Evolutionary conservation across 1,140 invertebrate genomes (phyloP), one percentile per base, ranked within the genome.

Genomic region (Pachypsylla venusta): DNA sequence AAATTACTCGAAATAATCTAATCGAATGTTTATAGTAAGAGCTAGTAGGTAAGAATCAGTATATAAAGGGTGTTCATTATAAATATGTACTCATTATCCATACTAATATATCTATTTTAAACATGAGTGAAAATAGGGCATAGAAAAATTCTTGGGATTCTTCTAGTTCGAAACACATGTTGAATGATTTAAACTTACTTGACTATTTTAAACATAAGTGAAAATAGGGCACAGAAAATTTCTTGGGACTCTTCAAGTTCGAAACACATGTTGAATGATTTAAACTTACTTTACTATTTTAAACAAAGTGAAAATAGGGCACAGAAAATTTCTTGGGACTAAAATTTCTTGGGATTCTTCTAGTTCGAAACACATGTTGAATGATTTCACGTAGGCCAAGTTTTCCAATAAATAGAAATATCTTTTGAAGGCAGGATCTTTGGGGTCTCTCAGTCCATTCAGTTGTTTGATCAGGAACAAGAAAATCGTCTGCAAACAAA

Each of bases 211-310:
- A 98, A 97, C 80, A 98, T 94, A n/a, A 96, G 78, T 54, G 85
- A 84, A 73, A 97, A 97, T 1, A 98, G 76, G 39, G 84, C 82
- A 68, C 90, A 93, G 70, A 98, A 95, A 66, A 98, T 96, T 72
- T 95, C 90, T 73, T 97, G 91, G 66, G 88, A 95, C 71, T 97
- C 93, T 72, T 98, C 93, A 30, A 98, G 72, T 70, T 98, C 94
- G 70, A 98, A 93, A 72, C 94, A 98, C 84, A 98, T 97, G 72
- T 97, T 97, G 72, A 98, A 98, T 0, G 93, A 95, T 71, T 98
- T 98, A 20, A 97, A 77, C 79, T 83, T 73, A 94, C 89, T 93
- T 96, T 64, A 96, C 87, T 72, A 95, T 93, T 72, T 84, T 88
- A 70, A 98, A 97, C 80, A 98, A n/a, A 96, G 78, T 54, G 85